A percentile compares a stretch with the other conserved stretches of the same genome.
Conservation (phyloP, 2,888 invertebrate species). For the Tineola bisselliella region DNA sequence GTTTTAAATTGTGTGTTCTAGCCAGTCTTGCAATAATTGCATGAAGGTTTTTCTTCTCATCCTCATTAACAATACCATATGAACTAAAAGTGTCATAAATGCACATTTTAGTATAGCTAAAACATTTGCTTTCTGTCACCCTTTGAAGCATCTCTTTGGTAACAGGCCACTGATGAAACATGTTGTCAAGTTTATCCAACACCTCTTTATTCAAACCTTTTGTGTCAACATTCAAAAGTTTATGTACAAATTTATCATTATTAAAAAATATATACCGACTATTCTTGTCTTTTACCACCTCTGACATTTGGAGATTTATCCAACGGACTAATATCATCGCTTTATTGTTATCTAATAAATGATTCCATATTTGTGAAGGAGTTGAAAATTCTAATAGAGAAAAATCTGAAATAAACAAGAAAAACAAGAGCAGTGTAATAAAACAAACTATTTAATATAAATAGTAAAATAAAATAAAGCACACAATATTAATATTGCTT, state of each 20-base stretch:
- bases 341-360: conserved; percentile 68
- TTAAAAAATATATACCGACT: conserved; percentile 55
- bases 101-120: conserved; percentile 60
- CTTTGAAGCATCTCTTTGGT: conserved; percentile 67
- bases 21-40: conserved; percentile 70
- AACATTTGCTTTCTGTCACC: conserved; percentile 54
- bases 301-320: conserved; percentile 68
- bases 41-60: conserved; percentile 66
- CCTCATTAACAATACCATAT: conserved; percentile 71
- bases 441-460: background rate
- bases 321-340: conserved; percentile 69
- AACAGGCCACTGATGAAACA: conserved; percentile 67
- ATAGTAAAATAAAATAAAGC: background rate
- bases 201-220: conserved; percentile 43
- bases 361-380: conserved; percentile 68
- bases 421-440: background rate
- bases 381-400: conserved; percentile 59
- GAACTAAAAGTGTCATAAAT: conserved; percentile 70
- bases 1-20: conserved; percentile 60
- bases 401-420: conserved; percentile 52
- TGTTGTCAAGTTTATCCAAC: conserved; percentile 51
- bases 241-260: conserved; percentile 49
- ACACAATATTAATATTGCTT: conserved; percentile 29
- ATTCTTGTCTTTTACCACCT: conserved; percentile 58
- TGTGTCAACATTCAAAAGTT: conserved; percentile 51